Conservation (phyloP, 2,113 vertebrate genomes). For the Microcebus murinus region DNA sequence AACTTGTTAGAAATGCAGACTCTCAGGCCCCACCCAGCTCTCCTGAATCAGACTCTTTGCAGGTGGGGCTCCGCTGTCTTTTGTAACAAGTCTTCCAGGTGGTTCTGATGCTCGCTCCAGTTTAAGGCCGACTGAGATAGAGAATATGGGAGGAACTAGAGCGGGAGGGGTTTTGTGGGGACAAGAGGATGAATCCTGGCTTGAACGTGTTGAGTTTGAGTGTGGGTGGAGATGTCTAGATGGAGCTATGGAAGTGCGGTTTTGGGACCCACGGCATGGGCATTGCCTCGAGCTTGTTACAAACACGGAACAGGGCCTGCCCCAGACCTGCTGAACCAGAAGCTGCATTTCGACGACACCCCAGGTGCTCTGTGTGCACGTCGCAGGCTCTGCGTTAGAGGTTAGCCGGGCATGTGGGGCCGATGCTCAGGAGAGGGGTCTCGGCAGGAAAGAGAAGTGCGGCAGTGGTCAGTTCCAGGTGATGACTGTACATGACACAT, state of each 20-base stretch:
- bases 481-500: background rate
- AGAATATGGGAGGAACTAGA: background rate
- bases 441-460: background rate
- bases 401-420: background rate
- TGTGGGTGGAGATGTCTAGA: background rate
- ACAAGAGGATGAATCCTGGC: background rate
- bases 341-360: background rate
- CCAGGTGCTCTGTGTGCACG: too few relatives aligned
- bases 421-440: background rate
- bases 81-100: background rate
- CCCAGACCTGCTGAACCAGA: background rate
- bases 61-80: rapidly evolving
- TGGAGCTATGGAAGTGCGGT: too few relatives aligned
- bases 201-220: background rate
- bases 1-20: background rate
- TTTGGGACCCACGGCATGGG: background rate
- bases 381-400: background rate
- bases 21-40: background rate
- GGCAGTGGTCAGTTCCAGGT: background rate
- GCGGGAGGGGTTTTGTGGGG: background rate
- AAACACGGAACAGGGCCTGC: background rate
- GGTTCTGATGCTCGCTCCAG: background rate
- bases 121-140: background rate
- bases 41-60: background rate
- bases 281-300: background rate